These are phyloP conservation scores for Pseudopipra pipra DNA, from an alignment of 2,113 vertebrate genomes.

Conservation along the genomic window DNA sequence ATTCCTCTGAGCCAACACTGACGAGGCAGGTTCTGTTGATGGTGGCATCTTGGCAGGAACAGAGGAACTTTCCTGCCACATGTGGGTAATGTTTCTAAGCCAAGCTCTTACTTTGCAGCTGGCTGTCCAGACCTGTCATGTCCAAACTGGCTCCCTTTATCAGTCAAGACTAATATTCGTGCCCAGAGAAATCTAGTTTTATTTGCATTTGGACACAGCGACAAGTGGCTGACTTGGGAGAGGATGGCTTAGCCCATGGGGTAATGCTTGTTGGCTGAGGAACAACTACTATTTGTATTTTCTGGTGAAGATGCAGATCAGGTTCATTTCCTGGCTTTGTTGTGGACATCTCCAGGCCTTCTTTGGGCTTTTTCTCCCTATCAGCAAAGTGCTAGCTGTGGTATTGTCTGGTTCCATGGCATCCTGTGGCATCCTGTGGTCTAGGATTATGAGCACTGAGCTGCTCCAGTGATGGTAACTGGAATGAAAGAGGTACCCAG, in stretches of 20 bases:
- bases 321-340: background rate
- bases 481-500: background rate
- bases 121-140: background rate
- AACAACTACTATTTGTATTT: background rate
- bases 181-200: background rate
- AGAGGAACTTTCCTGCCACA: background rate
- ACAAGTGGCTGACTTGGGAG: background rate
- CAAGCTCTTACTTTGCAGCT: background rate
- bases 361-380: background rate
- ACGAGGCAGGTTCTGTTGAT: background rate
- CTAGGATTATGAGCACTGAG: background rate
- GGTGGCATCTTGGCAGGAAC: constrained; percentile 16
- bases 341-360: background rate
- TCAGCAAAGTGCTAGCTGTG: background rate
- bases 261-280: background rate
- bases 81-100: background rate
- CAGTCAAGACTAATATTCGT: background rate
- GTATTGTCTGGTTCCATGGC: background rate
- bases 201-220: background rate
- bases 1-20: background rate
- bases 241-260: background rate
- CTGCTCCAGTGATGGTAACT: background rate
- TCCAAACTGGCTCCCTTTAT: background rate
- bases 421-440: background rate
- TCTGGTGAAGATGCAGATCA: background rate